phyloP scores from a whole-genome alignment of 2,888 invertebrate genomes.

The Eledone cirrhosa region DNA sequence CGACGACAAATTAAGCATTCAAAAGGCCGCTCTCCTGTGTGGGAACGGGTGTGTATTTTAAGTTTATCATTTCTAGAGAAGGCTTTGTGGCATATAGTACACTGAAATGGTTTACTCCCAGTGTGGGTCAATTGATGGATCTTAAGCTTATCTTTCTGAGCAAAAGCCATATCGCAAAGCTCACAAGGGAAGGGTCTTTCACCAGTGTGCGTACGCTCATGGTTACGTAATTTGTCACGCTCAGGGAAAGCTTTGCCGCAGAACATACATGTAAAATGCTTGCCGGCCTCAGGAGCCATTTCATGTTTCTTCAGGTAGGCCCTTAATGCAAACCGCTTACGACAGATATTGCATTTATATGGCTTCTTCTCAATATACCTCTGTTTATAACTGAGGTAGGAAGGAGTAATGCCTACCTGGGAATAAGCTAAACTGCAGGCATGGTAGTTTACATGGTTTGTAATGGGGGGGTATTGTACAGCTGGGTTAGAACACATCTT shows the following conservation, averaged over 20 bases:
- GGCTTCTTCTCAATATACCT: conserved; percentile 23
- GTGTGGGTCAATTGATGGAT: conserved; percentile 22
- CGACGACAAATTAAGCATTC: conserved; percentile 17
- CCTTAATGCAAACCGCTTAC: conserved; percentile 22
- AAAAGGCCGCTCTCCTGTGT: conserved; percentile 15
- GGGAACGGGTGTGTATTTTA: conserved; percentile 22
- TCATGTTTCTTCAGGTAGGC: conserved; percentile 23
- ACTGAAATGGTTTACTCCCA: conserved; percentile 22
- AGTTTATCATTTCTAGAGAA: conserved; percentile 21
- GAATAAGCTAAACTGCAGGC: conserved; percentile 15
- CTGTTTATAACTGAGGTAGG: conserved; percentile 15
- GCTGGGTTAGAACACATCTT: conserved; percentile 16
- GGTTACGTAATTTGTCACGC: conserved; percentile 19
- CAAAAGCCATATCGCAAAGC: conserved; percentile 24
- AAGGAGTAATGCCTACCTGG: conserved; percentile 16
- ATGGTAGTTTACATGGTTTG: conserved; percentile 10
- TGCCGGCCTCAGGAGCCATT: conserved; percentile 18
- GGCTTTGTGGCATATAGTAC: conserved; percentile 17
- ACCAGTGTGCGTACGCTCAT: conserved; percentile 18
- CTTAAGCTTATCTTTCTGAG: conserved; percentile 25
- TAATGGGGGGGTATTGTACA: conserved; percentile 18
- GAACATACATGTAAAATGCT: conserved; percentile 19
- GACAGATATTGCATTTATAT: conserved; percentile 18
- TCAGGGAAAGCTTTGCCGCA: conserved; percentile 24
- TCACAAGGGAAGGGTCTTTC: conserved; percentile 19